A percentile compares a stretch with the other conserved stretches of the same genome.
Conservation (phyloP, 2,888 invertebrate species). For the Eupithecia vulgata region DNA sequence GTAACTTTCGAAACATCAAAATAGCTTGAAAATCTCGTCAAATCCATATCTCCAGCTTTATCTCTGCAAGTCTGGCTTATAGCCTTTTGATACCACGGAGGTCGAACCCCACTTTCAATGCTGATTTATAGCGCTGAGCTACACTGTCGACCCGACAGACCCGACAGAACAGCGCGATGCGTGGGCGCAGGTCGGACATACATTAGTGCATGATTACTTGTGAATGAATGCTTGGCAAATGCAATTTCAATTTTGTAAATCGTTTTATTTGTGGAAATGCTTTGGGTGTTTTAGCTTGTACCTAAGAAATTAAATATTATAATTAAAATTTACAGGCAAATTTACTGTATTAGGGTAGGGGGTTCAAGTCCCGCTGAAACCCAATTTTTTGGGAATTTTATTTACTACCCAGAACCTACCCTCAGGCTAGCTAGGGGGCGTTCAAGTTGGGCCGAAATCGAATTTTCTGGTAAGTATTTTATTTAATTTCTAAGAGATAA, state of each 20-base stretch:
- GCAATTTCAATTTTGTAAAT: slow-evolving; percentile 31
- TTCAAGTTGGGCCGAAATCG: no score
- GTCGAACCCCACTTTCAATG: slow-evolving; percentile 9
- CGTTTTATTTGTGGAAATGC: slow-evolving; percentile 5
- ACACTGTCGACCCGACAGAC: slow-evolving; percentile 24
- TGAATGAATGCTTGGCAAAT: slow-evolving; percentile 36
- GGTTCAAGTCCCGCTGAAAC: no score
- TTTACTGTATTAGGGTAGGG: no score
- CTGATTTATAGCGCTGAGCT: slow-evolving; percentile 27
- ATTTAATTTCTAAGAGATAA: no score
- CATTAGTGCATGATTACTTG: slow-evolving; percentile 44
- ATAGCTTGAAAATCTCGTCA: background rate
- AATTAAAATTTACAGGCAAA: no score
- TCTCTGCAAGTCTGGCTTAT: background rate
- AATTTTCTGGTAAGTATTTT: no score
- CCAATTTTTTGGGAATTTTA: no score
- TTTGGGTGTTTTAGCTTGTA: background rate
- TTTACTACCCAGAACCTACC: no score
- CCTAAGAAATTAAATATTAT: background rate
- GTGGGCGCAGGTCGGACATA: slow-evolving; percentile 46
- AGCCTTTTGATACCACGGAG: slow-evolving; percentile 4
- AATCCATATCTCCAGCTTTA: background rate
- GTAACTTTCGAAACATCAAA: background rate
- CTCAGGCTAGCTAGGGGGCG: no score
- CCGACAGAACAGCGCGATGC: slow-evolving; percentile 29